Conservation (phyloP, 2,888 invertebrate species). For the Oligia fasciuncula region DNA sequence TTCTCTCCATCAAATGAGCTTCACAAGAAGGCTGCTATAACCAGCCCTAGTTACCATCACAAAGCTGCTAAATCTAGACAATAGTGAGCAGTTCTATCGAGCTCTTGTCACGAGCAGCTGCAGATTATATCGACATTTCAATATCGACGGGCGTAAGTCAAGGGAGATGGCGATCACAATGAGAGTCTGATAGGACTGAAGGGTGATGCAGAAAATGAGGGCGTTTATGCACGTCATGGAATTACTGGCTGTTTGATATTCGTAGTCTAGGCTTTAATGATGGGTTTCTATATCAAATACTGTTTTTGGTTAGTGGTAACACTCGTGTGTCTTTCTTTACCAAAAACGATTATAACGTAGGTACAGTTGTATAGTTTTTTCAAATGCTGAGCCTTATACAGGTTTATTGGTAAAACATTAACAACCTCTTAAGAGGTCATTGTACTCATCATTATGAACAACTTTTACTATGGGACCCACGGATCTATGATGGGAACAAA, state of each 20-base stretch:
- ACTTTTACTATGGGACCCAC: too few species aligned
- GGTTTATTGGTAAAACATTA: too few species aligned
- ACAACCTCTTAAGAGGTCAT: too few species aligned
- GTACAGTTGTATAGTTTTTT: too few species aligned
- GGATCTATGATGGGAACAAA: too few species aligned
- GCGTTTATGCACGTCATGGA: neutral
- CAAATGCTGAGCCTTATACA: neutral
- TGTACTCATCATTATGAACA: too few species aligned
- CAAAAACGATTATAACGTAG: neutral
- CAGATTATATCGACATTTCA: constrained; percentile 57
- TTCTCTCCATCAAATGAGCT: neutral
- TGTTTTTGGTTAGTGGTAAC: neutral
- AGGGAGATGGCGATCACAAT: constrained; percentile 37
- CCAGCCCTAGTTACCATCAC: constrained; percentile 18
- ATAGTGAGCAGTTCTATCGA: constrained; percentile 35
- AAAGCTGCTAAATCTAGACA: constrained; percentile 41
- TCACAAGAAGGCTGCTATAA: neutral
- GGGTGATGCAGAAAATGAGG: constrained; percentile 2
- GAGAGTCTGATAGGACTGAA: neutral
- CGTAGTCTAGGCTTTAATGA: neutral
- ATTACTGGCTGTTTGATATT: neutral
- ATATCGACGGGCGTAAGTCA: constrained; percentile 32
- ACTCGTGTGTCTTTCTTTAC: neutral
- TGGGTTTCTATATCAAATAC: neutral
- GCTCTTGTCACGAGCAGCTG: constrained; percentile 39